These are phyloP conservation scores for Sebastes glaucus DNA, from an alignment of 2,797 vertebrate species.

Conservation along the genomic window DNA sequence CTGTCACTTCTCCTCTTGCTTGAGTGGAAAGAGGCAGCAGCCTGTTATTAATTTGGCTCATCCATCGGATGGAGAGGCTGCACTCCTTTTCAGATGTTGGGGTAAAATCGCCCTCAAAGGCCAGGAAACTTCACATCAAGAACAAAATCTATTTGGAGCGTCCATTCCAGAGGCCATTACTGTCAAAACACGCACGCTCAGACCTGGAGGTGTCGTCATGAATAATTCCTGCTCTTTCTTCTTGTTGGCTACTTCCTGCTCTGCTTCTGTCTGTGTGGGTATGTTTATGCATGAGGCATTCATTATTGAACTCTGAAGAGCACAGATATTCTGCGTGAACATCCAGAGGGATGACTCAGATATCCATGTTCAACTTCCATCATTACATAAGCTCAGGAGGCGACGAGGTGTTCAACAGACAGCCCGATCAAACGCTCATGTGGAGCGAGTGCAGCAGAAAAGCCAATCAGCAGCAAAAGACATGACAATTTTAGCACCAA, in stretches of 20 bases:
- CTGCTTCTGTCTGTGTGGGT: conserved; percentile 58
- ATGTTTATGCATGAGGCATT: conserved; percentile 70
- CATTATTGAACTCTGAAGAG: conserved; percentile 69
- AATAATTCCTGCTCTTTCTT: conserved; percentile 70
- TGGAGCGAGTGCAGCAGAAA: background rate
- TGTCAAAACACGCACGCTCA: conserved; percentile 45
- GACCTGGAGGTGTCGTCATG: conserved; percentile 65
- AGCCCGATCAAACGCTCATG: conserved; percentile 17
- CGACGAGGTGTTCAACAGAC: conserved; percentile 39
- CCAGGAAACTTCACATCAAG: conserved; percentile 38
- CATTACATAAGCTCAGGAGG: conserved; percentile 47
- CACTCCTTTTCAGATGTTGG: conserved; percentile 19
- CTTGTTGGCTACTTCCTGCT: conserved; percentile 66
- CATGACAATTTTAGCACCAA: background rate
- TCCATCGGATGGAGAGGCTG: conserved; percentile 23
- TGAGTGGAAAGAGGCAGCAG: background rate
- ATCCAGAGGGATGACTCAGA: conserved; percentile 66
- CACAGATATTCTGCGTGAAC: conserved; percentile 61
- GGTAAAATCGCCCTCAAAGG: conserved; percentile 32
- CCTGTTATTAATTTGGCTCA: conserved; percentile 12
- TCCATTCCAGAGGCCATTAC: conserved; percentile 65
- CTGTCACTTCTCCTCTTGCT: background rate
- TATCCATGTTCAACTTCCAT: conserved; percentile 41
- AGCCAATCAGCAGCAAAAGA: background rate
- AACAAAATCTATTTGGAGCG: conserved; percentile 57